phyloP scores from a whole-genome alignment of 2,113 vertebrate species.

The Passer montanus region DNA sequence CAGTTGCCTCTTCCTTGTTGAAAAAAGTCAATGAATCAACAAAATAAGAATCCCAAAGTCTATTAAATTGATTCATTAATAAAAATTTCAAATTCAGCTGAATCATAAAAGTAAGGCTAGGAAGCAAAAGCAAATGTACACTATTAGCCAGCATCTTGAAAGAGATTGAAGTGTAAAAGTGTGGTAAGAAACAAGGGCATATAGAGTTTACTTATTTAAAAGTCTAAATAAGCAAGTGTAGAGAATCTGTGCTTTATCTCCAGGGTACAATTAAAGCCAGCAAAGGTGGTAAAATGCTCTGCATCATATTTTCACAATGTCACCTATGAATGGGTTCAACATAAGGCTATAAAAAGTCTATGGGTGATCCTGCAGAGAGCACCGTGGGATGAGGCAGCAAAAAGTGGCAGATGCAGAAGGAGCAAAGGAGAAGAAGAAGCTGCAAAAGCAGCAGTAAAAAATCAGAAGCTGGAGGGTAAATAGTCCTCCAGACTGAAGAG shows the following conservation, averaged over 20 bases:
- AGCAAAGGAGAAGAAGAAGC: background rate
- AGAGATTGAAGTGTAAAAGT: background rate
- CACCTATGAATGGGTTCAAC: slow-evolving; percentile 25
- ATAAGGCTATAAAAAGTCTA: slow-evolving; percentile 34
- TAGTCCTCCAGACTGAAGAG: background rate
- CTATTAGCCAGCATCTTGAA: slow-evolving; percentile 45
- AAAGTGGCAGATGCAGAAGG: background rate
- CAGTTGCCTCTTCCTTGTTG: background rate
- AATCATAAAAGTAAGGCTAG: slow-evolving; percentile 1
- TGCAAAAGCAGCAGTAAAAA: background rate
- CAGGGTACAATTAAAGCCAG: slow-evolving; percentile 39
- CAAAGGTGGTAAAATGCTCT: slow-evolving; percentile 23
- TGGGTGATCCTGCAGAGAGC: slow-evolving; percentile 51
- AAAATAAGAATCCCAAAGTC: slow-evolving; percentile 22
- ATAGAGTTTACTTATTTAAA: slow-evolving; percentile 24
- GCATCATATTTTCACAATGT: slow-evolving; percentile 24
- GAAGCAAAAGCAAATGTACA: background rate
- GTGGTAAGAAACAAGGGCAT: background rate
- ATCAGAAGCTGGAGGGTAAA: background rate
- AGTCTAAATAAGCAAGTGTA: slow-evolving; percentile 34
- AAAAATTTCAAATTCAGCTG: slow-evolving; percentile 52
- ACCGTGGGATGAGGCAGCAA: background rate
- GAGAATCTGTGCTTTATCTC: slow-evolving; percentile 18
- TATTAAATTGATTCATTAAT: slow-evolving; percentile 26
- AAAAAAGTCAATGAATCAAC: slow-evolving; percentile 36